Conservation (phyloP, 1,140 invertebrate genomes). For the Wasmannia auropunctata region DNA sequence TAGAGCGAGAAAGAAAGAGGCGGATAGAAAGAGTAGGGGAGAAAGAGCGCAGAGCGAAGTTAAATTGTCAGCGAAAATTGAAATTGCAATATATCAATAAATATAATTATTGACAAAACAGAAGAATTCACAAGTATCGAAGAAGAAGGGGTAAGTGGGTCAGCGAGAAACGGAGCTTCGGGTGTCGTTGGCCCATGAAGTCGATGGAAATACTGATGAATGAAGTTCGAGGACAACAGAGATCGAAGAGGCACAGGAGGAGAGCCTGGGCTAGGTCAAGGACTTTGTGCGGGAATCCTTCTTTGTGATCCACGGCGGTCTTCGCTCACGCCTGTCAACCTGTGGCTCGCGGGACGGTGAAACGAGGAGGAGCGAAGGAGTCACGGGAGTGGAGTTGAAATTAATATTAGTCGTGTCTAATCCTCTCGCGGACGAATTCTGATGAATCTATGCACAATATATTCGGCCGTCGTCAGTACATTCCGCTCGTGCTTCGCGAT, state of each 20-base stretch:
- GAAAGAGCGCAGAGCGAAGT: neutral
- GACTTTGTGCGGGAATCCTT: slow-evolving; percentile 46
- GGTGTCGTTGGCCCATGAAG: slow-evolving; percentile 68
- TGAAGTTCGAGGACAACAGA: slow-evolving; percentile 44
- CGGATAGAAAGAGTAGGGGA: neutral
- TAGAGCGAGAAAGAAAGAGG: neutral
- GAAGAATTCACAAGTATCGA: neutral
- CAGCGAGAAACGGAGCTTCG: slow-evolving; percentile 18
- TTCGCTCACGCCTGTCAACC: neutral
- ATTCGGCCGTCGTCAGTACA: neutral
- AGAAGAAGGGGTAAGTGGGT: neutral
- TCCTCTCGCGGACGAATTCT: slow-evolving; percentile 28
- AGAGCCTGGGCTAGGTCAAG: slow-evolving; percentile 61
- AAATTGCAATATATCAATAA: neutral
- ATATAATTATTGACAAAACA: neutral
- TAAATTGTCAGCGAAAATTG: neutral
- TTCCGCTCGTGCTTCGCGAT: neutral
- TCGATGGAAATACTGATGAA: slow-evolving; percentile 65
- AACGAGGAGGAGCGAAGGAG: slow-evolving; percentile 14
- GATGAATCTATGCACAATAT: neutral
- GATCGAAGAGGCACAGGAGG: slow-evolving; percentile 48
- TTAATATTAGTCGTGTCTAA: neutral
- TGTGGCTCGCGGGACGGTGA: neutral
- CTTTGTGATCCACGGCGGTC: slow-evolving; percentile 67
- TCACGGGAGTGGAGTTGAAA: slow-evolving; percentile 25